These are phyloP conservation scores for Rotaria socialis DNA, from an alignment of 2,888 invertebrate genomes.

Conservation along the genomic window DNA sequence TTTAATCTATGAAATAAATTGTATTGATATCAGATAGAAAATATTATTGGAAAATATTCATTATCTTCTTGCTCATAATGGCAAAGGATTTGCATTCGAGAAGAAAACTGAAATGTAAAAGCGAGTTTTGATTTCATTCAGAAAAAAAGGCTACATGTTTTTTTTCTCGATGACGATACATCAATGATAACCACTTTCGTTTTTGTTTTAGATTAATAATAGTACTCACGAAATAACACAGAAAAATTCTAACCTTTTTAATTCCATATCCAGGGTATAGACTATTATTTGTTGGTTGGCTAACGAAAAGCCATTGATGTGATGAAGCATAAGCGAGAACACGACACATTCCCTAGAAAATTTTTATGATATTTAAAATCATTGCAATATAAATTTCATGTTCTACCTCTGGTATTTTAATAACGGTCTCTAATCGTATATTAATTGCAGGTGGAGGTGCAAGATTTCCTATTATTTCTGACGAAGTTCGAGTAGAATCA, in stretches of 20 bases:
- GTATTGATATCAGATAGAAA: too few relatives aligned
- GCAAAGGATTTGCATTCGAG: too few relatives aligned
- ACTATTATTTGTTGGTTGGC: slow-evolving; percentile 69
- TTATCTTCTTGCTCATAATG: too few relatives aligned
- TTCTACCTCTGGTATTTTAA: slow-evolving; percentile 5
- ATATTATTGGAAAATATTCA: too few relatives aligned
- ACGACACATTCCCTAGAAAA: slow-evolving; percentile 68
- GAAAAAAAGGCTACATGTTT: too few relatives aligned
- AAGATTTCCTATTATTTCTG: background rate
- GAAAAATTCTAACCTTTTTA: slow-evolving; percentile 64
- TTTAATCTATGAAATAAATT: too few relatives aligned
- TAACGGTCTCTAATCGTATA: background rate
- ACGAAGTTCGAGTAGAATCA: background rate
- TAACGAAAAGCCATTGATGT: slow-evolving; percentile 68
- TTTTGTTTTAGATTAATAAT: too few relatives aligned
- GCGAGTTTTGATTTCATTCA: too few relatives aligned
- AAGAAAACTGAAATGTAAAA: too few relatives aligned
- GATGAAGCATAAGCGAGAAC: slow-evolving; percentile 68
- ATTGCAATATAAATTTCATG: background rate
- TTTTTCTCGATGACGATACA: too few relatives aligned
- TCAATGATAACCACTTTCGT: too few relatives aligned
- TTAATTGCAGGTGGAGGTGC: background rate
- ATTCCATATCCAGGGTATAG: slow-evolving; percentile 77
- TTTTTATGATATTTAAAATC: background rate
- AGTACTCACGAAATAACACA: too few relatives aligned